Conservation (phyloP, 2,113 vertebrate species). For the Vanacampus margaritifer region DNA sequence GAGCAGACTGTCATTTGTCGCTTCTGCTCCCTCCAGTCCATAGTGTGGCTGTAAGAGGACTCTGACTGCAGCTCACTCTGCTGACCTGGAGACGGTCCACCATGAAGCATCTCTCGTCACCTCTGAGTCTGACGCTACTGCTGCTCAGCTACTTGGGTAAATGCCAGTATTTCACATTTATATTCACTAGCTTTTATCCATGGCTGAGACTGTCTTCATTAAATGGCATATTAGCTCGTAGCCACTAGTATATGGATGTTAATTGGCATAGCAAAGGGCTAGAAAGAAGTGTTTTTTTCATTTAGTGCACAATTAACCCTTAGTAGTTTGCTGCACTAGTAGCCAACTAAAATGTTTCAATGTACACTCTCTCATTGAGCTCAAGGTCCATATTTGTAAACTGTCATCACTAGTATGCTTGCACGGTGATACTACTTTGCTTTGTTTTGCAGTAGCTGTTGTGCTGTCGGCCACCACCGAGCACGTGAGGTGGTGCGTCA, state of each 20-base stretch:
- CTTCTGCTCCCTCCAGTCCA: background rate
- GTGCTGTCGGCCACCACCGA: constrained; percentile 23
- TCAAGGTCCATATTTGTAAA: background rate
- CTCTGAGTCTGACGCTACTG: background rate
- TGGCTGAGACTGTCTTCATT: too few relatives aligned
- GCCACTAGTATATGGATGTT: too few relatives aligned
- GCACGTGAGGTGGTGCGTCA: constrained; percentile 67
- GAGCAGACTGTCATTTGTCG: constrained; percentile 35
- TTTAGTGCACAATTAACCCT: too few relatives aligned
- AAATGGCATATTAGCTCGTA: too few relatives aligned
- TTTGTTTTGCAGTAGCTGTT: constrained; percentile 15
- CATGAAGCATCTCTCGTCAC: constrained; percentile 59
- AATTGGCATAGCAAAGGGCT: too few relatives aligned
- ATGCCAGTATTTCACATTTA: too few relatives aligned
- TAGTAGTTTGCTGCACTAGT: too few relatives aligned
- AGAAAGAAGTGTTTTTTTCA: too few relatives aligned
- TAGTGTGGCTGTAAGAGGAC: constrained; percentile 56
- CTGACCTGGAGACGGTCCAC: constrained; percentile 37
- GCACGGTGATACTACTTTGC: background rate
- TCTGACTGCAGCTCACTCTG: background rate
- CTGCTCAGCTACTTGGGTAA: constrained; percentile 71
- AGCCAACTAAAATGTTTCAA: too few relatives aligned
- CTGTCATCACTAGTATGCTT: too few relatives aligned
- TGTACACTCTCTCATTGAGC: too few relatives aligned
- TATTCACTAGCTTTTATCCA: background rate